Evolutionary conservation across 2,888 invertebrate species (phyloP), one percentile per base, ranked within the genome.

Genomic region (Aproaerema taeniolella): DNA sequence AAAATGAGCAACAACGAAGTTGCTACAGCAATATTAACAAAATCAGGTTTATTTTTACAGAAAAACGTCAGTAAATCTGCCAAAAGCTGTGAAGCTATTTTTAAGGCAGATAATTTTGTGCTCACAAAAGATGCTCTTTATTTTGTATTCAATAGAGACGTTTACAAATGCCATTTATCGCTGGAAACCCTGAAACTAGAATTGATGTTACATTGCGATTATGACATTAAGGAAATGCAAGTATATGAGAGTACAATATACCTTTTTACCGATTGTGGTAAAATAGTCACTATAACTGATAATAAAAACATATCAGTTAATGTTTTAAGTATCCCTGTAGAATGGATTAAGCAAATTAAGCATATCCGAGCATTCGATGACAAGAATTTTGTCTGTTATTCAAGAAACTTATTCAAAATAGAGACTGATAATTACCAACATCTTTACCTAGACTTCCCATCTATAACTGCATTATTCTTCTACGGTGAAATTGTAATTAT

Each of bases 371-470:
- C 67, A 1, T 58, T 81, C 1, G 71, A 82, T 31, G 64, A 74
- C 17, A 67, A 49, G 28, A 82, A 82, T 38, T 81, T 67, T 47
- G 67, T 83, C 1, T 80, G 74, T 43, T 82, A 79, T 42, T 83
- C 83, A 0, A 50, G 77, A 14, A 71, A 73, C 47, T 43, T 83
- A 35, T 79, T 83, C 20, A 72, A 74, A 58, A 71, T 83, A 20
- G 74, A 79, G 53, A 78, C 77, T 0, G 72, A 78, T 13, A 58
- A 62, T 29, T 67, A 70, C 24, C 53, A 61, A 25, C 78, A 77
- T 55, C 52, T 80, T 32, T 83, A 81, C 48, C 50, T 81, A 38
- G 81, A 83, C 30, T 81, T 81, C 46, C 76, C 75, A 11, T 61
- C 67, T 1, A 72, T 83, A 37, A 77, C 78, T 6, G 72, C 82